These are phyloP conservation scores for Isichthys henryi DNA, from an alignment of 2,113 vertebrate species.

Conservation along the genomic window DNA sequence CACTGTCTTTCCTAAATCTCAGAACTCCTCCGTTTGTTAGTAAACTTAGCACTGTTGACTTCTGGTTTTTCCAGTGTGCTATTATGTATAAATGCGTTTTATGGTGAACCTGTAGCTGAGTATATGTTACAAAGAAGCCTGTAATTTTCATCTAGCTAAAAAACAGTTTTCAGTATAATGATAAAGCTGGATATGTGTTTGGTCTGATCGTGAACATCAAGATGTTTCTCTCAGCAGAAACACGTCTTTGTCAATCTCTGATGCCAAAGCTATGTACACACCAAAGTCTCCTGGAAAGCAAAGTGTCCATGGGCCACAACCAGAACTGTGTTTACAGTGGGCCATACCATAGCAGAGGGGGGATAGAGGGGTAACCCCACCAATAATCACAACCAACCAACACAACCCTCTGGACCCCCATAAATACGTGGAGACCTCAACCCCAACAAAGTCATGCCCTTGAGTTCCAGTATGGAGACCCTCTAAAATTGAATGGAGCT, in stretches of 20 bases:
- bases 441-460: too few relatives aligned
- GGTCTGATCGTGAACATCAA: background rate
- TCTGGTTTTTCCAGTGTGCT: conserved; percentile 10
- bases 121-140: conserved; percentile 5
- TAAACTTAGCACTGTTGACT: background rate
- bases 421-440: too few relatives aligned
- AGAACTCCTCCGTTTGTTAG: background rate
- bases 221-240: background rate
- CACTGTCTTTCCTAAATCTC: background rate
- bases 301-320: too few relatives aligned
- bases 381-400: too few relatives aligned
- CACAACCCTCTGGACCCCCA: too few relatives aligned
- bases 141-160: conserved; percentile 18
- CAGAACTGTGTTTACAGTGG: background rate
- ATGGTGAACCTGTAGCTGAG: conserved; percentile 6
- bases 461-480: background rate
- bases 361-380: too few relatives aligned
- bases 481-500: background rate
- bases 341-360: background rate
- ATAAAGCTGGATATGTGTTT: background rate
- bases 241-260: background rate
- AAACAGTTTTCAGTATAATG: conserved; percentile 11
- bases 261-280: background rate
- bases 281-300: background rate
- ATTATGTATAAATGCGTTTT: conserved; percentile 18